Percentiles rank a stretch among this genome's conserved stretches.
Conservation (phyloP, 2,888 invertebrate species). For the Nomada fabriciana region DNA sequence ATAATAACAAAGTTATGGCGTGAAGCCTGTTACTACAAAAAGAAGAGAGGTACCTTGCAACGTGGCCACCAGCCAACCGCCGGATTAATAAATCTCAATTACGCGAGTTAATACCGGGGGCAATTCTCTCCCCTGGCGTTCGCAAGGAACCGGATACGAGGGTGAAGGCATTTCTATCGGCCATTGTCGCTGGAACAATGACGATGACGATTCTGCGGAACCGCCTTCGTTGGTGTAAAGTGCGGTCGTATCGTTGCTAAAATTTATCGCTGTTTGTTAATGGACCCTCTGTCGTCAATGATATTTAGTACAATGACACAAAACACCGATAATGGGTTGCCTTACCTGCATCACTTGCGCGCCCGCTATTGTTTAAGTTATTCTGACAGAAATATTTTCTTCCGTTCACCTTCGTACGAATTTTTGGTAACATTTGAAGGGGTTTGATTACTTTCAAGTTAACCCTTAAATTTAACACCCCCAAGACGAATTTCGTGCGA, state of each 20-base stretch:
- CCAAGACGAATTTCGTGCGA: too few relatives aligned
- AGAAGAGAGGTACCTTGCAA: conserved; percentile 60
- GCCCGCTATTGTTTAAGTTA: background rate
- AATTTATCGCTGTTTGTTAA: conserved; percentile 53
- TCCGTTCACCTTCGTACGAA: background rate
- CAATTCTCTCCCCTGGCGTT: conserved; percentile 75
- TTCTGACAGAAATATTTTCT: background rate
- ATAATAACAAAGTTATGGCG: conserved; percentile 63
- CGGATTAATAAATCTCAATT: conserved; percentile 84
- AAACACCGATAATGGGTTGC: background rate
- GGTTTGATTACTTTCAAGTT: too few relatives aligned
- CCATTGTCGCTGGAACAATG: conserved; percentile 76
- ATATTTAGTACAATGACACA: background rate
- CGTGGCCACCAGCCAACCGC: conserved; percentile 70
- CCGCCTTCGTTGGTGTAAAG: conserved; percentile 60
- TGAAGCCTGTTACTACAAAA: conserved; percentile 52
- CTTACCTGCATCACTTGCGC: too few relatives aligned
- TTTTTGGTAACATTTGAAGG: background rate
- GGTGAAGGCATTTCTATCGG: conserved; percentile 76
- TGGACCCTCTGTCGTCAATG: conserved; percentile 4
- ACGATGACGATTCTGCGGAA: conserved; percentile 69
- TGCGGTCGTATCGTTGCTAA: conserved; percentile 28
- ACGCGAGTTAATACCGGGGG: conserved; percentile 81
- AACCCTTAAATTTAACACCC: too few relatives aligned
- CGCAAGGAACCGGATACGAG: conserved; percentile 73